phyloP scores from a whole-genome alignment of 2,113 vertebrate species.

The Campylorhamphus procurvoides region DNA sequence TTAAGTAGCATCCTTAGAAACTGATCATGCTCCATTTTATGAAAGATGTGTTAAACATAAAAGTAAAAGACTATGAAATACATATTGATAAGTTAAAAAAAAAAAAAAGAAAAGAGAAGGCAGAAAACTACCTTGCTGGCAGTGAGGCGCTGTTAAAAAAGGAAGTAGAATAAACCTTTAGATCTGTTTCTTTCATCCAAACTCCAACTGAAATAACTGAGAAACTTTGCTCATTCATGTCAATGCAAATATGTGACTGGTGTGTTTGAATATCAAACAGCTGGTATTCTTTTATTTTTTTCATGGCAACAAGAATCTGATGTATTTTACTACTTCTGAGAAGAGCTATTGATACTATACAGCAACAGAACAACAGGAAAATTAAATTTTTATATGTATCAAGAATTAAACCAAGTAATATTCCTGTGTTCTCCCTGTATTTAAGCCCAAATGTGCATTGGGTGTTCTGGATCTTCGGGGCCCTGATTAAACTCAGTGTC shows the following conservation, averaged over 20 bases:
- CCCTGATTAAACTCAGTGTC: rapidly evolving
- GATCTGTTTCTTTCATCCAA: constrained; percentile 57
- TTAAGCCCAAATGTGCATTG: neutral
- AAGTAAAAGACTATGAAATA: constrained; percentile 35
- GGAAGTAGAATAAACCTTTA: constrained; percentile 15
- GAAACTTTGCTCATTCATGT: constrained; percentile 27
- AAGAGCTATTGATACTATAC: neutral
- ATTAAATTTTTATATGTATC: neutral
- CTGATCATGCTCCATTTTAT: neutral
- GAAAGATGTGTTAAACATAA: constrained; percentile 39
- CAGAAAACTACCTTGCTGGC: constrained; percentile 27
- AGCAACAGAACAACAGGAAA: neutral
- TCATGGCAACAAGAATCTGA: neutral
- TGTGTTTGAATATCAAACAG: neutral
- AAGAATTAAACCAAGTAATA: neutral
- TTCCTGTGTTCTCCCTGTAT: neutral
- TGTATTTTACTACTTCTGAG: neutral
- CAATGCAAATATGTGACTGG: constrained; percentile 41
- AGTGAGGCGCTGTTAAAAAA: constrained; percentile 14
- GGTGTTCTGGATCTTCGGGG: neutral
- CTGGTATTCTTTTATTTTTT: neutral
- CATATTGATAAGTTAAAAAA: constrained; percentile 39
- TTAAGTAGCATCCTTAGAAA: constrained; percentile 20
- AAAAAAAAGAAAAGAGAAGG: neutral
- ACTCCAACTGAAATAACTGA: constrained; percentile 11